Evolutionary conservation across 2,888 invertebrate genomes (phyloP).

Genomic region (Scaptomyza flava): DNA sequence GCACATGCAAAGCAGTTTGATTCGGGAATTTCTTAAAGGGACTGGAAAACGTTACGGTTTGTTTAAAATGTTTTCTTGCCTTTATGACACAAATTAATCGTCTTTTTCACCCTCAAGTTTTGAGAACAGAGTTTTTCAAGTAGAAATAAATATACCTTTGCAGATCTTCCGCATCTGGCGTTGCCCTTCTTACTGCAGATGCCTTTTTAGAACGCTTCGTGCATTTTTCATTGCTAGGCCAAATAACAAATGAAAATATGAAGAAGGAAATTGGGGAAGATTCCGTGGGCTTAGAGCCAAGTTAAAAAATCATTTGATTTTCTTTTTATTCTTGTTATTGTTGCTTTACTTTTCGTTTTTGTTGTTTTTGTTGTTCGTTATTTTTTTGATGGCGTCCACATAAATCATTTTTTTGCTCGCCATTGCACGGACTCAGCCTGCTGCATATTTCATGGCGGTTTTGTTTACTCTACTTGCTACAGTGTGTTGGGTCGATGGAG

Average conservation of each 20-base stretch:
- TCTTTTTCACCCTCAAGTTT: too few relatives aligned
- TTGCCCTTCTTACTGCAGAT: constrained; percentile 19
- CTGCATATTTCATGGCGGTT: constrained; percentile 74
- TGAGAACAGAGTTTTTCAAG: background rate
- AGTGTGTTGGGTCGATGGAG: background rate
- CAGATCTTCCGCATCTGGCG: background rate
- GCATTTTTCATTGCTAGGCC: constrained; percentile 56
- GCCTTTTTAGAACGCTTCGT: constrained; percentile 47
- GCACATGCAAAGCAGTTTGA: constrained; percentile 10
- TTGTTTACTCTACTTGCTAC: constrained; percentile 50
- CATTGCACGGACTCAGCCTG: constrained; percentile 59
- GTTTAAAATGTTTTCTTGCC: background rate
- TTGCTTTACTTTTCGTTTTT: too few relatives aligned
- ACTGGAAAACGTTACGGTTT: background rate
- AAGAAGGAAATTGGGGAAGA: background rate
- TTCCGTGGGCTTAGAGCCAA: constrained; percentile 52
- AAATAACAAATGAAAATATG: constrained; percentile 42
- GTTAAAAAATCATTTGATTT: constrained; percentile 63
- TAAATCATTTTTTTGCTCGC: constrained; percentile 76
- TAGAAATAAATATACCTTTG: constrained; percentile 1
- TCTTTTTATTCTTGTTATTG: constrained; percentile 14
- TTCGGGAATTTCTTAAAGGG: background rate
- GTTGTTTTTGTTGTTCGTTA: constrained; percentile 28
- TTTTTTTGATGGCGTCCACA: constrained; percentile 64
- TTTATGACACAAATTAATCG: constrained; percentile 15